Conservation (phyloP, 1,140 invertebrate genomes). For the Gerris buenoi region DNA sequence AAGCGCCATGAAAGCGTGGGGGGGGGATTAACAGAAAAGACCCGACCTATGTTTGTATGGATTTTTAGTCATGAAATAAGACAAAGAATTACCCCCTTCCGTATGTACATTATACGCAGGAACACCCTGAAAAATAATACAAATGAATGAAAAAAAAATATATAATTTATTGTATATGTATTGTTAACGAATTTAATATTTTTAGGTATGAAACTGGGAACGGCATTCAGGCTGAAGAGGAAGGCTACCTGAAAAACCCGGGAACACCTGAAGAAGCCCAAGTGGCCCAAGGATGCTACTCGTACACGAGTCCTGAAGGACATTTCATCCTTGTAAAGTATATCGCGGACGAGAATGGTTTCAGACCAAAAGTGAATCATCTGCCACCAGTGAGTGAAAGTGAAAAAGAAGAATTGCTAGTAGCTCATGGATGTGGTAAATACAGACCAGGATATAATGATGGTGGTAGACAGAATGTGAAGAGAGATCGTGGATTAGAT, state of each 20-base stretch:
- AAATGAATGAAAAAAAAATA: too few relatives aligned
- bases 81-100: too few relatives aligned
- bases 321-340: constrained; percentile 48
- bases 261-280: constrained; percentile 31
- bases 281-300: constrained; percentile 47
- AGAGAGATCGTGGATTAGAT: not conserved
- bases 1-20: too few relatives aligned
- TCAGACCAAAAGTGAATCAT: not conserved
- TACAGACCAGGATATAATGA: too few relatives aligned
- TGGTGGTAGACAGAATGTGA: not conserved
- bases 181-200: too few relatives aligned
- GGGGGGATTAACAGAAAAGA: too few relatives aligned
- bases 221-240: not conserved
- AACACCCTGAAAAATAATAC: too few relatives aligned
- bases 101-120: too few relatives aligned
- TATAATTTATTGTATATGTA: too few relatives aligned
- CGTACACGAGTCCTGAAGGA: constrained; percentile 54
- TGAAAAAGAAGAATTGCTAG: too few relatives aligned
- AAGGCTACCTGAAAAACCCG: not conserved
- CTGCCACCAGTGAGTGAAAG: not conserved
- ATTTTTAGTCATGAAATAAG: too few relatives aligned
- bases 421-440: not conserved
- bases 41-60: too few relatives aligned
- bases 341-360: constrained; percentile 55
- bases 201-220: constrained; percentile 1